Evolutionary conservation across 2,797 vertebrate genomes (phyloP), one percentile per base, ranked within the genome.

Genomic region (Syndactyla subalaris): DNA sequence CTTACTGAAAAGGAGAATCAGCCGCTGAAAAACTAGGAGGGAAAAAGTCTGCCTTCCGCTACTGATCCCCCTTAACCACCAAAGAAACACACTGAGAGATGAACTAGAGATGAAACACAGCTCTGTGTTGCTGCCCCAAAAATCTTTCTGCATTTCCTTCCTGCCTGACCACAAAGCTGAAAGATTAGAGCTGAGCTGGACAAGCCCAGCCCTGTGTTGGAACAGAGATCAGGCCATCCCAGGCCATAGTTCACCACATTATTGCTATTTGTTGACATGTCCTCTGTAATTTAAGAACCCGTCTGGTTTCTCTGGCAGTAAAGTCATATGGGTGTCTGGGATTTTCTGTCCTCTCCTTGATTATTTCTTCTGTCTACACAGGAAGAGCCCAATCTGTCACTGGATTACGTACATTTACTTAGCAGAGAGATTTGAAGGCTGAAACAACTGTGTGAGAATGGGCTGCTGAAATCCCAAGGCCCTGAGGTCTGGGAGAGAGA

Each of bases 281-380:
- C 63, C 85, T 59, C 41, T 79, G 88, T 39, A n/a, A 79, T 46
- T 84, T 57, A 36, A 57, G 85, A 24, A 80, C 34, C 46, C 0
- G 0, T 4, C 71, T 75, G 83, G 36, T 73, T 82, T 55, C 71
- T 49, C 68, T 85, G 61, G 52, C 61, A 77, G 23, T 19, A 3
- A 84, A 92, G 63, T 89, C 78, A 46, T 54, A 43, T 1, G 57
- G 29, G 24, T 61, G 67, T 5, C 84, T 80, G 55, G 83, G 90
- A 92, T 96, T 97, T 95, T 89, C 85, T 76, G 77, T 54, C 77
- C 71, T 77, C 45, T 55, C 29, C 80, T 93, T 91, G 82, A 91
- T 95, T 95, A 63, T 95, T 93, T 89, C 81, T 95, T 91, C 83
- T 76, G 32, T 75, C 73, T 88, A 41, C 38, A 7, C 48, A 62